phyloP scores from a whole-genome alignment of 2,113 vertebrate species.

The Hippocampus comes region DNA sequence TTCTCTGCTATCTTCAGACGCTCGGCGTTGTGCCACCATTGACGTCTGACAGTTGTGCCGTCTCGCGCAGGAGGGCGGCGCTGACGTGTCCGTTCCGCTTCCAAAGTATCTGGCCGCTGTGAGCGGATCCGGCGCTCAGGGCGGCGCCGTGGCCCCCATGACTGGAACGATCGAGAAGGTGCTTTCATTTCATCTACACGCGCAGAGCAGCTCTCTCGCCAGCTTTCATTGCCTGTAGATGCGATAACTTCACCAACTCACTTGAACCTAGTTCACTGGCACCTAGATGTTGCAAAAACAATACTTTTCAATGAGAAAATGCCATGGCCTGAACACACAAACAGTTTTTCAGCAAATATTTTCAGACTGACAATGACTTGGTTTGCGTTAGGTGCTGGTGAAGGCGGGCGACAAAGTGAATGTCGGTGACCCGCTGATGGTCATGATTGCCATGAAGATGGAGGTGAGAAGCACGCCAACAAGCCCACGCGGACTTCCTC shows the following conservation, averaged over 20 bases:
- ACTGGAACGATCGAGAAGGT: slow-evolving; percentile 98
- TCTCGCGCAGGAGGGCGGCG: slow-evolving; percentile 76
- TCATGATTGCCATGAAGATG: slow-evolving; percentile 99
- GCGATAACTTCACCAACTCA: too few relatives aligned
- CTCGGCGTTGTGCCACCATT: neutral
- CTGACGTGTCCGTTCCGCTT: slow-evolving; percentile 79
- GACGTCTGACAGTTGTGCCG: neutral
- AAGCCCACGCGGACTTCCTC: neutral
- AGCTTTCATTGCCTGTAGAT: too few relatives aligned
- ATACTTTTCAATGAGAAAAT: neutral
- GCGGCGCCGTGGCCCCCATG: slow-evolving; percentile 87
- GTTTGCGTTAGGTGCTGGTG: slow-evolving; percentile 81
- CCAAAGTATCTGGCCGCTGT: slow-evolving; percentile 82
- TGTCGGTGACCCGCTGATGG: slow-evolving; percentile 85
- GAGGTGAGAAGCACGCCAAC: slow-evolving; percentile 75
- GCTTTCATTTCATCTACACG: slow-evolving; percentile 11
- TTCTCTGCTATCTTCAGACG: too few relatives aligned
- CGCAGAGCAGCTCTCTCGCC: too few relatives aligned
- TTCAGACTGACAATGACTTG: neutral
- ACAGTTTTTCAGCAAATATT: neutral
- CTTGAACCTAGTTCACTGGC: too few relatives aligned
- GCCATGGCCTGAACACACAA: too few relatives aligned
- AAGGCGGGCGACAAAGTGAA: slow-evolving; percentile 86
- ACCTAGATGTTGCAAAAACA: neutral
- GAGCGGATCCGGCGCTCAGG: slow-evolving; percentile 70